Evolutionary conservation across 2,888 invertebrate species (phyloP).

Genomic region (Dendrolimus pini): DNA sequence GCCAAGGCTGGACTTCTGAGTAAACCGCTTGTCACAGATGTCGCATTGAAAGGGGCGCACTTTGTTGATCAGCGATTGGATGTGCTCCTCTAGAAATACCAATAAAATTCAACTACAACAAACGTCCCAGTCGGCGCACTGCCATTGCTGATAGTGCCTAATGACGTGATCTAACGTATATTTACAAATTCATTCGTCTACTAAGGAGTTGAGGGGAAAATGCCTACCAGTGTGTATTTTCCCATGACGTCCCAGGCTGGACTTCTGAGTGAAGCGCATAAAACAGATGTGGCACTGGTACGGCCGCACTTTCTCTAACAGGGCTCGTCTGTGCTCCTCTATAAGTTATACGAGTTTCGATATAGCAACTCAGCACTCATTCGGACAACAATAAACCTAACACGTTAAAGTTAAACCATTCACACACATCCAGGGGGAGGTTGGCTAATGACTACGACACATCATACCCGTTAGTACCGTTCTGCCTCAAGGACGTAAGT

Average conservation of each 20-base stretch:
- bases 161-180: conserved; percentile 59
- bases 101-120: conserved; percentile 73
- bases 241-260: conserved; percentile 84
- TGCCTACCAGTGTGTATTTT: conserved; percentile 82
- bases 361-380: conserved; percentile 64
- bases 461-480: conserved; percentile 41
- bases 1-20: conserved; percentile 89
- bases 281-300: conserved; percentile 84
- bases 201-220: conserved; percentile 74
- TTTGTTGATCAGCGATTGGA: conserved; percentile 79
- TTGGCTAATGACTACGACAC: conserved; percentile 38
- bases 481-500: conserved; percentile 55
- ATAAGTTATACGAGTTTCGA: conserved; percentile 73
- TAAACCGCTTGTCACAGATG: conserved; percentile 87
- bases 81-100: conserved; percentile 78
- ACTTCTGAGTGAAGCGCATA: conserved; percentile 85
- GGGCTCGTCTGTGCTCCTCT: conserved; percentile 78
- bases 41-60: conserved; percentile 82
- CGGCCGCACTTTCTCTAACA: conserved; percentile 79
- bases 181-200: conserved; percentile 62
- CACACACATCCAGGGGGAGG: conserved; percentile 73
- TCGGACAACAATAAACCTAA: conserved; percentile 52
- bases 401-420: conserved; percentile 45
- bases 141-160: conserved; percentile 53
- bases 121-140: conserved; percentile 47